These are phyloP conservation scores for Ips nitidus DNA, from an alignment of 1,140 invertebrate genomes.

Conservation along the genomic window DNA sequence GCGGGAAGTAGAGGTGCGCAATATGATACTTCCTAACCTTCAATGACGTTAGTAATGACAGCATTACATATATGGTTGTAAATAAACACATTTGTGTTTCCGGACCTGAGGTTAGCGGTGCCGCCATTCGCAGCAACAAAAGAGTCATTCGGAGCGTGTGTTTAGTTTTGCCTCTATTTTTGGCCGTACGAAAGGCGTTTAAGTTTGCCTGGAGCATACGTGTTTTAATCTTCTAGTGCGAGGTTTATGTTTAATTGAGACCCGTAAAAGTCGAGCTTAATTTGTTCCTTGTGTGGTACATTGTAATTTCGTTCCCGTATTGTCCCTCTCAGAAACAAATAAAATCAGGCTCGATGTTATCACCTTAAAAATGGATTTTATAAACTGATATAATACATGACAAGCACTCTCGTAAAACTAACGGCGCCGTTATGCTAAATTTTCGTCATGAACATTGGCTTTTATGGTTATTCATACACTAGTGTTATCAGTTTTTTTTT, in stretches of 20 bases:
- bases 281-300: neutral
- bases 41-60: too few species aligned
- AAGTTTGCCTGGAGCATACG: neutral
- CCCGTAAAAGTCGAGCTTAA: conserved; percentile 2
- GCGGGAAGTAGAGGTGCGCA: too few species aligned
- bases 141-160: conserved; percentile 14
- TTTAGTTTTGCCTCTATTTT: conserved; percentile 11
- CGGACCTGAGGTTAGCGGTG: conserved; percentile 23
- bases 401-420: neutral
- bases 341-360: neutral
- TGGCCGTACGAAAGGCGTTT: neutral
- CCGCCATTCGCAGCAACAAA: conserved; percentile 15
- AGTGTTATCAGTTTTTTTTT: neutral
- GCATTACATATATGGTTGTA: too few species aligned
- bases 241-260: conserved; percentile 4
- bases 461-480: neutral
- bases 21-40: too few species aligned
- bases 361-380: conserved; percentile 2
- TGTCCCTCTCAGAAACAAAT: neutral
- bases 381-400: conserved; percentile 4
- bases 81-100: conserved; percentile 30
- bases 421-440: neutral
- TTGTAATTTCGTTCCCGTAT: neutral
- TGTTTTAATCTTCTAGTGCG: neutral
- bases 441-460: conserved; percentile 3